Conservation (phyloP, 2,888 invertebrate genomes). For the Trichopoda pennipes region DNA sequence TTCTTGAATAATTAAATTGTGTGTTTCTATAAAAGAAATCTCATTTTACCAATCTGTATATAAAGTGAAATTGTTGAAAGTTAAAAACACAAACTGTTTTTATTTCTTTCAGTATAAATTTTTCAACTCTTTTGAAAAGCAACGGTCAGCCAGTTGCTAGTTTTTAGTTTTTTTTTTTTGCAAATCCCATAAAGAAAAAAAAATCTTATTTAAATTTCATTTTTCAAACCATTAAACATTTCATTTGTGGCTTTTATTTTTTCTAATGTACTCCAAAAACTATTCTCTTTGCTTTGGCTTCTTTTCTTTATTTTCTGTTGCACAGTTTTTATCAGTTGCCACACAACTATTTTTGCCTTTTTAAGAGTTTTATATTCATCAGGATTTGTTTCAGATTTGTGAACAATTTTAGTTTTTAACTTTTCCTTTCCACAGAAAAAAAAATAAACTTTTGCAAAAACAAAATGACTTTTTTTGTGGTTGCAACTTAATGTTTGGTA, state of each 20-base stretch:
- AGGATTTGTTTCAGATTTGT: constrained; percentile 29
- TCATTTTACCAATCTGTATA: too few relatives aligned
- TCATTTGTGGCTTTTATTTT: constrained; percentile 64
- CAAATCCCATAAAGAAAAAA: constrained; percentile 16
- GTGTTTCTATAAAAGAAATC: too few relatives aligned
- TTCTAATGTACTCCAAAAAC: constrained; percentile 21
- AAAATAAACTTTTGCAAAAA: neutral
- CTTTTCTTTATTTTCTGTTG: neutral
- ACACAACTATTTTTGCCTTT: constrained; percentile 19
- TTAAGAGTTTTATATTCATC: constrained; percentile 11
- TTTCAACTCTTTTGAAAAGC: neutral
- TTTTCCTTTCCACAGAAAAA: constrained; percentile 10
- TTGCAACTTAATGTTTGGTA: constrained; percentile 37
- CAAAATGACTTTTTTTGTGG: neutral
- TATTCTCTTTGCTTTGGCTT: neutral
- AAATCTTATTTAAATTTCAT: constrained; percentile 56
- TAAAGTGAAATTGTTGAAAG: neutral
- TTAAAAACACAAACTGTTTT: too few relatives aligned
- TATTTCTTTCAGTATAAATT: too few relatives aligned
- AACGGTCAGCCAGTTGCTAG: neutral
- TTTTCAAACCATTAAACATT: constrained; percentile 63
- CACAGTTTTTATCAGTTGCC: constrained; percentile 20
- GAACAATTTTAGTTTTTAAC: constrained; percentile 7
- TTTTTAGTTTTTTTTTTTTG: neutral
- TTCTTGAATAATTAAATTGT: too few relatives aligned